Base-by-base conservation (phyloP, 2,888 invertebrate genomes). In the Atethmia centrago region DNA sequence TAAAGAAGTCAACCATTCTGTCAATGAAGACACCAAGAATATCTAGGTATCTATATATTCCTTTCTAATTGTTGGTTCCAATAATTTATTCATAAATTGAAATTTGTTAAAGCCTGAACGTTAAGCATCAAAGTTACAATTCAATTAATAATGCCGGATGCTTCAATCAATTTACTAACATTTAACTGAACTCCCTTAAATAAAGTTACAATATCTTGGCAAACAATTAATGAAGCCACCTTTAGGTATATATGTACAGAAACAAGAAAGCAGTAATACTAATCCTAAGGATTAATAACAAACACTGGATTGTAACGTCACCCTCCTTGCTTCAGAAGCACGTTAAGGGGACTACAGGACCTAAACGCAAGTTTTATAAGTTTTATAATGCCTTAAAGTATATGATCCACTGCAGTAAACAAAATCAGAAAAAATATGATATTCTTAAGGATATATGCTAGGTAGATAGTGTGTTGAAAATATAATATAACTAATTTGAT, bases 41-140 rank as follows among this genome's bases (percentile, higher is more conserved):
- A 31, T 19, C 10, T 25, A 25, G 25, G 25, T 12, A n/a, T 2
- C 49, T 49, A 49, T 3, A 21, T 49, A n/a, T n/a, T 3, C 3
- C 2, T 61, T 61, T 61, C 5, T 42, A 61, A 61, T 42, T 25
- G 25, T 42, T 42, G n/a, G 7, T 25, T 25, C 4, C 16, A 36
- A 14, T 0, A 66, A 59, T 40, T 62, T 28, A 47, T 40, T 65
- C 16, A 55, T 28, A 7, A 51, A 71, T 16, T 55, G 14, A n/a
- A 40, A 70, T 28, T 47, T 47, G 7, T 12, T 28, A 7, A 12
- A 49, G 40, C 31, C 42, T 19, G 31, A 56, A 53, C 12, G 21
- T 40, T 62, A n/a, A 71, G n/a, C 47, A 56, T 49, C 56, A 58
- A 63, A 74, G 31, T 74, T 58, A 40, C 28, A 40, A 72, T 72